Evolutionary conservation across 2,797 vertebrate genomes (phyloP).

Genomic region (Xenops minutus): DNA sequence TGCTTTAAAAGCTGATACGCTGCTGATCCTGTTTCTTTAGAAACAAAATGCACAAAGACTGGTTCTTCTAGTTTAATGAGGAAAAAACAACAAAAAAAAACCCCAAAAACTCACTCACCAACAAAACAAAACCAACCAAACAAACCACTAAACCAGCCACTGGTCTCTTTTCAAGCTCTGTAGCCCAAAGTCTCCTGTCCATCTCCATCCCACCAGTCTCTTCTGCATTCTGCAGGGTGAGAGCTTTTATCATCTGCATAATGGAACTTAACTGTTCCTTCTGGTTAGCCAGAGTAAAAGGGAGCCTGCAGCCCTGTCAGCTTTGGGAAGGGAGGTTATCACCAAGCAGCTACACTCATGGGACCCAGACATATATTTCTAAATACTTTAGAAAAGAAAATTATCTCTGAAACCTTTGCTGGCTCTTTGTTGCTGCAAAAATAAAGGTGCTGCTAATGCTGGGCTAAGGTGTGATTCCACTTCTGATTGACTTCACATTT

Average conservation of each 20-base stretch:
- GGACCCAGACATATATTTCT: neutral
- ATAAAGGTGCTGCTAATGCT: neutral
- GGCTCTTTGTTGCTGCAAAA: neutral
- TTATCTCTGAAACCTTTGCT: neutral
- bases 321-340: neutral
- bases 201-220: neutral
- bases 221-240: neutral
- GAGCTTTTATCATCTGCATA: neutral
- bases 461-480: neutral
- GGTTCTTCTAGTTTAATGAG: neutral
- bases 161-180: neutral
- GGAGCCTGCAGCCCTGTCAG: neutral
- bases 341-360: neutral
- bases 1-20: neutral
- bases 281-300: neutral
- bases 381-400: neutral
- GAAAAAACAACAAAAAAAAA: too few species aligned
- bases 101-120: too few species aligned
- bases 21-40: neutral
- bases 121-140: neutral
- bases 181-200: neutral
- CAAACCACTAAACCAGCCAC: neutral
- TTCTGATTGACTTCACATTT: constrained; percentile 44
- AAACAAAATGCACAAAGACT: neutral
- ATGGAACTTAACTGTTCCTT: neutral